Conservation (phyloP, 2,797 vertebrate genomes). For the Sphenodon punctatus region DNA sequence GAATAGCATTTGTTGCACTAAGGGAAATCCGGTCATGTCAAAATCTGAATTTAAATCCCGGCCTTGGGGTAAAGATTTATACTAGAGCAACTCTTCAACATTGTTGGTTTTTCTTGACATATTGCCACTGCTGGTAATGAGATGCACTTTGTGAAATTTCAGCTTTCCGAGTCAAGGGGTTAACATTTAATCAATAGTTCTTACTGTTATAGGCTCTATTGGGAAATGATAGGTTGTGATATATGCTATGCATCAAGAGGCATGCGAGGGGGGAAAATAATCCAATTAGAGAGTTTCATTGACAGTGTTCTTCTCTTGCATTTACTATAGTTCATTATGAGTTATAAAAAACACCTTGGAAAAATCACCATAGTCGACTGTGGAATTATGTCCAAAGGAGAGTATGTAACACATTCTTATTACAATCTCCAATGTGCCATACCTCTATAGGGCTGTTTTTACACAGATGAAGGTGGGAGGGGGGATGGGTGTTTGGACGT, state of each 20-base stretch:
- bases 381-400: slow-evolving; percentile 30
- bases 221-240: slow-evolving; percentile 60
- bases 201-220: slow-evolving; percentile 51
- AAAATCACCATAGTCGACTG: slow-evolving; percentile 32
- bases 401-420: slow-evolving; percentile 15
- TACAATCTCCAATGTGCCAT: slow-evolving; percentile 6
- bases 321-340: slow-evolving; percentile 52
- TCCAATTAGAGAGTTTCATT: slow-evolving; percentile 47
- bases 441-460: too few species aligned
- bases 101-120: slow-evolving; percentile 23
- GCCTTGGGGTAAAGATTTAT: background rate
- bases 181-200: slow-evolving; percentile 69
- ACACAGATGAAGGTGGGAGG: too few species aligned
- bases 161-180: slow-evolving; percentile 47
- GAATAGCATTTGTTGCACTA: background rate
- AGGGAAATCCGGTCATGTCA: background rate
- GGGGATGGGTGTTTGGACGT: too few species aligned
- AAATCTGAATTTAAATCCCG: slow-evolving; percentile 24
- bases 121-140: slow-evolving; percentile 22
- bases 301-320: slow-evolving; percentile 19
- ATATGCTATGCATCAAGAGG: slow-evolving; percentile 43
- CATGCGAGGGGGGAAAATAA: slow-evolving; percentile 56
- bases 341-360: slow-evolving; percentile 35
- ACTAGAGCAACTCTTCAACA: background rate
- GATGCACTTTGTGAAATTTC: slow-evolving; percentile 50